A percentile compares a stretch with the other conserved stretches of the same genome.
phyloP scores from a whole-genome alignment of 92 coral and sea anemone species.

The Bergia puertoricense region DNA sequence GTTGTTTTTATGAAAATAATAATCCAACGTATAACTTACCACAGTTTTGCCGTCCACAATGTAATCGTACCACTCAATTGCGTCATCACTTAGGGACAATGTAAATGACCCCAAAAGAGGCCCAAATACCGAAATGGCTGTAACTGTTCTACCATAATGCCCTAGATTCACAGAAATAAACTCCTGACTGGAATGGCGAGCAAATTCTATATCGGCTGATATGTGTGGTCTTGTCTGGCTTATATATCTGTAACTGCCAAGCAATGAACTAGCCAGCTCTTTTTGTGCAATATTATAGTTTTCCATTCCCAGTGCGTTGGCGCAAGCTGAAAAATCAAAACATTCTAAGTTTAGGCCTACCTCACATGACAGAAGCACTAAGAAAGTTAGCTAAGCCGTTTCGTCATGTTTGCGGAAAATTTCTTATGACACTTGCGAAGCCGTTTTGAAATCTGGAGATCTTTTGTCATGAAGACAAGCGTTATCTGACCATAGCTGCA shows the following conservation, averaged over 20 bases:
- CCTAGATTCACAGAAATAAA: not conserved
- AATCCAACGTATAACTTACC: not conserved
- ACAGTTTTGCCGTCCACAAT: slow-evolving; percentile 16
- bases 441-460: no score
- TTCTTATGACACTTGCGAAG: no score
- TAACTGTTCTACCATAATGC: slow-evolving; percentile 6
- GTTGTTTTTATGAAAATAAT: no score
- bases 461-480: no score
- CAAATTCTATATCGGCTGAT: not conserved
- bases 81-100: slow-evolving; percentile 23
- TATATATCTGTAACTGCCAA: no score
- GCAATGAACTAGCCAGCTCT: not conserved
- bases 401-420: no score
- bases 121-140: slow-evolving; percentile 13
- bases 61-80: slow-evolving; percentile 22
- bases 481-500: no score
- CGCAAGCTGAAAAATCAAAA: slow-evolving; percentile 18
- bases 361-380: not conserved
- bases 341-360: not conserved
- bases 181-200: not conserved
- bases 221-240: not conserved
- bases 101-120: not conserved
- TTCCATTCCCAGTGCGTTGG: slow-evolving; percentile 24
- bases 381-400: no score
- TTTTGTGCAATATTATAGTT: not conserved